Evolutionary conservation across 64 coral and sea anemone species (phyloP), one percentile per base, ranked within the genome.

Genomic region (Stichodactyla mertensii): DNA sequence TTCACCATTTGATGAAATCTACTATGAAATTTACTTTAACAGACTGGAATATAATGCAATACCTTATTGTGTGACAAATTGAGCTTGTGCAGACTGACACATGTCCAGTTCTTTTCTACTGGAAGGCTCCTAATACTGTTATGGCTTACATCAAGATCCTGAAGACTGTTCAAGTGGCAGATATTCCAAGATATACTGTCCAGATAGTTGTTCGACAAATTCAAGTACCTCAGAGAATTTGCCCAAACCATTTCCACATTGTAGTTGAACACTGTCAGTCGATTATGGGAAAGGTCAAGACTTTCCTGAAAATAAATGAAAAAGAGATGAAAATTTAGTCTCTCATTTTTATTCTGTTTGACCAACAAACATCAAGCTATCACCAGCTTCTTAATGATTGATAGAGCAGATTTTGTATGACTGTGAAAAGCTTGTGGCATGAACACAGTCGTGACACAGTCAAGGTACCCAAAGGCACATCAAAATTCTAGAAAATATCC

Each of bases 41-140:
- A 45, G 36, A 45, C 13, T 60, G 55, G 11, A 83, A 22, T 14
- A 59, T 20, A 66, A 66, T 70, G 6, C 23, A 9, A 20, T 88
- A 99, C 97, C 93, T 99, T 95, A 88, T 99, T 99, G 55, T 55
- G 67, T 16, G 90, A 90, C 15, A 95, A 87, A 64, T 95, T 92
- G n/a, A 99, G 64, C 45, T 92, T 89, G 26, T 94, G 97, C 54
- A 99, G 77, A 7, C 71, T 93, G 13, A 54, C 66, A 54, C 90
- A 88, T 10, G 64, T 95, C 97, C 97, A 99, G 51, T 77, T 90
- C n/a, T 82, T 59, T 59, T 85, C 77, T 4, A 82, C 80, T 19
- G 97, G 97, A n/a, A 99, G 74, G 26, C 27, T 82, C 45, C 56
- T 87, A 16, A 99, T 86, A 57, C 12, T 36, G 69, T 99, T 99